Evolutionary conservation across 2,797 vertebrate species (phyloP).

Genomic region (Epinephelus coioides): DNA sequence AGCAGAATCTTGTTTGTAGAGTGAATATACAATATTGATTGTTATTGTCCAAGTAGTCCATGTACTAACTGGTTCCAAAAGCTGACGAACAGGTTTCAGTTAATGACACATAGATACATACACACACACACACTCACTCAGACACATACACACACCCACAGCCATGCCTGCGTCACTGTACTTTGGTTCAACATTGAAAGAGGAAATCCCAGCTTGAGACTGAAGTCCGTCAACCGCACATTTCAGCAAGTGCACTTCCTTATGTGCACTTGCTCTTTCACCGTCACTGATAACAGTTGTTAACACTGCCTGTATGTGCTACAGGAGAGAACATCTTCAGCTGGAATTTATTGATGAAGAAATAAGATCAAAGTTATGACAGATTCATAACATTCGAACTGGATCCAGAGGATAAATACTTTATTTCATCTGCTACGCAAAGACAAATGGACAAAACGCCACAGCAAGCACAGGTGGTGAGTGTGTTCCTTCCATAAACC

Average conservation of each 20-base stretch:
- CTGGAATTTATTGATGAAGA: background rate
- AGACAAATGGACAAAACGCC: constrained; percentile 49
- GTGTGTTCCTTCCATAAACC: constrained; percentile 1
- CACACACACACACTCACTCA: background rate
- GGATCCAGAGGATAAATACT: constrained; percentile 13
- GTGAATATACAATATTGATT: background rate
- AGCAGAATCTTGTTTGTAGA: background rate
- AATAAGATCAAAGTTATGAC: constrained; percentile 3
- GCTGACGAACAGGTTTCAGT: constrained; percentile 38
- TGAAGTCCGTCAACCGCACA: constrained; percentile 55
- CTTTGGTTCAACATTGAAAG: constrained; percentile 49
- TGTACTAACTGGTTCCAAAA: constrained; percentile 1
- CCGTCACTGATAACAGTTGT: background rate
- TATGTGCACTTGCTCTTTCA: constrained; percentile 50
- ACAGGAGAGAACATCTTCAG: background rate
- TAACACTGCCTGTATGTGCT: background rate
- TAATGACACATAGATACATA: background rate
- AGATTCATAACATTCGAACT: background rate
- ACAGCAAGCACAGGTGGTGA: constrained; percentile 42
- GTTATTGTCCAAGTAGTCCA: background rate
- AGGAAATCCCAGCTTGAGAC: constrained; percentile 67
- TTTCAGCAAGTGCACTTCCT: constrained; percentile 64
- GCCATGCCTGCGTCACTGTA: background rate
- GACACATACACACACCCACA: constrained; percentile 1
- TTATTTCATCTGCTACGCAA: background rate